These are phyloP conservation scores for Eupithecia inturbata DNA, from an alignment of 2,888 invertebrate species.

Conservation along the genomic window DNA sequence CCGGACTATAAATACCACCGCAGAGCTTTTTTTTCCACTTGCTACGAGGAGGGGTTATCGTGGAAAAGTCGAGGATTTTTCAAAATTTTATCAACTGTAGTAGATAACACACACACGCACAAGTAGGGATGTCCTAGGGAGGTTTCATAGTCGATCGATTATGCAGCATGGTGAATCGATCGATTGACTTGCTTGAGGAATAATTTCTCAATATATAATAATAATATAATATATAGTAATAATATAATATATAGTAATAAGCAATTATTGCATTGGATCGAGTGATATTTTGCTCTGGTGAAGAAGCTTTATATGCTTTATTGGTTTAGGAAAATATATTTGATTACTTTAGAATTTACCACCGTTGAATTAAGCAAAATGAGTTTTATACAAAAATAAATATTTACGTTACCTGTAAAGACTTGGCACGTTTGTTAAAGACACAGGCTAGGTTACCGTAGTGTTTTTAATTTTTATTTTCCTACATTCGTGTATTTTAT, in stretches of 20 bases:
- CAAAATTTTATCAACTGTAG: slow-evolving; percentile 82
- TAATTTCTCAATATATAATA: no score
- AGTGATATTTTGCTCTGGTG: no score
- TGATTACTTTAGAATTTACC: no score
- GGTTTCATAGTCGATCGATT: slow-evolving; percentile 52
- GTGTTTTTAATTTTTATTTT: background rate
- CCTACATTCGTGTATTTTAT: background rate
- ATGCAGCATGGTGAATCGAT: slow-evolving; percentile 15
- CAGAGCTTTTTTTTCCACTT: slow-evolving; percentile 76
- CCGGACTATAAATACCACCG: slow-evolving; percentile 63
- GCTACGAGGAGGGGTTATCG: slow-evolving; percentile 77
- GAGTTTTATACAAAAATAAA: no score
- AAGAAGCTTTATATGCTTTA: no score
- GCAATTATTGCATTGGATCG: no score
- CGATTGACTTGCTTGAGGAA: background rate
- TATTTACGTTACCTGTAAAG: background rate
- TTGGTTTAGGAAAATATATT: no score
- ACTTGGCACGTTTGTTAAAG: background rate
- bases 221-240: no score
- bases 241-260: no score
- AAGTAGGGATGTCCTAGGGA: slow-evolving; percentile 63
- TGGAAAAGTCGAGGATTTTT: slow-evolving; percentile 83
- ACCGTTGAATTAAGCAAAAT: no score
- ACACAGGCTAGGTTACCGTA: background rate
- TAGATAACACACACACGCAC: slow-evolving; percentile 66